Percentiles rank a stretch among this genome's conserved stretches.
Conservation (phyloP, 2,888 invertebrate species). For the Tetropium fuscum region DNA sequence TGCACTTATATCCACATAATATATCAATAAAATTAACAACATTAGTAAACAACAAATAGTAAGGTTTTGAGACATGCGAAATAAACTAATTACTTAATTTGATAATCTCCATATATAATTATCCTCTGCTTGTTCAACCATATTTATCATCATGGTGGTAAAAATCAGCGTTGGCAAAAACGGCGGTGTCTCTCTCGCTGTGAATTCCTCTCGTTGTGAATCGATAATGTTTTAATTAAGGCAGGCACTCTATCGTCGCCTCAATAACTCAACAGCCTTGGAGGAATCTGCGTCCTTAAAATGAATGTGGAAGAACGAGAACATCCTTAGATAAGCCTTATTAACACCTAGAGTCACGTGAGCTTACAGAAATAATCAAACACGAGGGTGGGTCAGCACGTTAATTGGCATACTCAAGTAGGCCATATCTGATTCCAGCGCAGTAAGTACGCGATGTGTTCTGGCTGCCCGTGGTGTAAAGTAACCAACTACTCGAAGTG, state of each 20-base stretch:
- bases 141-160: too few species aligned
- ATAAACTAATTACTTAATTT: too few species aligned
- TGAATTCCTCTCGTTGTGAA: background rate
- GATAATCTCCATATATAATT: too few species aligned
- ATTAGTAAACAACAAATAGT: too few species aligned
- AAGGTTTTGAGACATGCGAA: too few species aligned
- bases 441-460: conserved; percentile 12
- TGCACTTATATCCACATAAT: too few species aligned
- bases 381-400: conserved; percentile 59
- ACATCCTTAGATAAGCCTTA: conserved; percentile 54
- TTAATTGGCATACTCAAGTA: conserved; percentile 61
- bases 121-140: too few species aligned
- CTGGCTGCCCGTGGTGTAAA: conserved; percentile 1
- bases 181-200: too few species aligned
- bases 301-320: conserved; percentile 45
- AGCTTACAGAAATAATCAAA: conserved; percentile 52
- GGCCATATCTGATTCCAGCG: conserved; percentile 54
- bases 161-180: background rate
- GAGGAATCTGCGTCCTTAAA: conserved; percentile 37
- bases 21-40: too few species aligned
- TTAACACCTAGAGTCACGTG: conserved; percentile 63
- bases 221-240: conserved; percentile 20
- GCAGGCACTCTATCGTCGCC: background rate
- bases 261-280: conserved; percentile 30
- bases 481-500: background rate